A percentile compares a stretch with the other conserved stretches of the same genome.
Evolutionary conservation across 2,797 vertebrate genomes (phyloP).

Genomic region (Amphiprion clarkii): DNA sequence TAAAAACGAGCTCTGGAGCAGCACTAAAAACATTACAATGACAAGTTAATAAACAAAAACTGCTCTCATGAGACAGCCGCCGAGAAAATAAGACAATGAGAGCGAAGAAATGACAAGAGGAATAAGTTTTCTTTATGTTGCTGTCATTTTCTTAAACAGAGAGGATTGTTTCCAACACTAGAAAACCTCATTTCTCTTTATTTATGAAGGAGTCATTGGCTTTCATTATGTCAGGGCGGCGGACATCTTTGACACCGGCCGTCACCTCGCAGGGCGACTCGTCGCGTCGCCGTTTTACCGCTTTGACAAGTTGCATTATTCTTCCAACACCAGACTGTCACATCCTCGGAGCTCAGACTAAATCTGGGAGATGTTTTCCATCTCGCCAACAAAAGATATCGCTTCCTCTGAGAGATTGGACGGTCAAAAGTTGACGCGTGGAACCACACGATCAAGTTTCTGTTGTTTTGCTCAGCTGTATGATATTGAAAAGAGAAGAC

Average conservation of each 20-base stretch:
- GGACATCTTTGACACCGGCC: conserved; percentile 76
- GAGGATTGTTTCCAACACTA: too few relatives aligned
- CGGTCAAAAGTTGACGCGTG: conserved; percentile 37
- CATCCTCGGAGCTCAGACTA: conserved; percentile 39
- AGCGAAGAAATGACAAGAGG: not conserved
- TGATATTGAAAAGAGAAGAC: not conserved
- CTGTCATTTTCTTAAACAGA: not conserved
- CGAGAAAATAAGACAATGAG: not conserved
- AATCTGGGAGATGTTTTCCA: conserved; percentile 56
- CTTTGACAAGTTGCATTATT: conserved; percentile 82
- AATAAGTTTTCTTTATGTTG: conserved; percentile 18
- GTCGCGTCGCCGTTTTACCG: conserved; percentile 65
- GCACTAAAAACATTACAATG: not conserved
- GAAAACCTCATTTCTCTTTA: conserved; percentile 30
- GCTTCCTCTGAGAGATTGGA: conserved; percentile 13
- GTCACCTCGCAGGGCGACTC: conserved; percentile 32
- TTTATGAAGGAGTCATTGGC: conserved; percentile 84
- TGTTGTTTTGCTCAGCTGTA: not conserved
- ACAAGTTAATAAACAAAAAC: conserved; percentile 29
- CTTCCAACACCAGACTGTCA: conserved; percentile 68
- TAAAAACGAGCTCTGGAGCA: conserved; percentile 33
- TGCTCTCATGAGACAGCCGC: not conserved
- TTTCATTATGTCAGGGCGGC: conserved; percentile 78
- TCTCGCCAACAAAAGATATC: conserved; percentile 23
- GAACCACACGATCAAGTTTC: not conserved